These are phyloP conservation scores for Polypterus senegalus DNA, from an alignment of 2,113 vertebrate genomes.

Conservation along the genomic window DNA sequence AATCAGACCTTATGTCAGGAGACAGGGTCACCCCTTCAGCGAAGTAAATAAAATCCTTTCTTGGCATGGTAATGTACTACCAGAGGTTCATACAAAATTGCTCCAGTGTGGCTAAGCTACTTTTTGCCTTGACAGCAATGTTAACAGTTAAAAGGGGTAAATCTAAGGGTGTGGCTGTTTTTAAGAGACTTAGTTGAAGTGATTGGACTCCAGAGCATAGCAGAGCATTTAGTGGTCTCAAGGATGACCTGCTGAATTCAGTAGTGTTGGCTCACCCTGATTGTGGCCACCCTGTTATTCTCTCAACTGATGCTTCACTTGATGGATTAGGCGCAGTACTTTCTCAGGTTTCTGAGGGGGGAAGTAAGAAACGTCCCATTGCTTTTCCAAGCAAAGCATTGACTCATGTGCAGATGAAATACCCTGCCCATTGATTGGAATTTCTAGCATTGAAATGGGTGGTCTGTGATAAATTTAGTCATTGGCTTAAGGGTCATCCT, in stretches of 20 bases:
- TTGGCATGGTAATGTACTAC: conserved; percentile 18
- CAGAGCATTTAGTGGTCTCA: not conserved
- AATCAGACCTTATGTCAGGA: conserved; percentile 16
- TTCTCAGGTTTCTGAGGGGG: too few species aligned
- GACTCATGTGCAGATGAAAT: not conserved
- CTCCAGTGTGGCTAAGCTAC: not conserved
- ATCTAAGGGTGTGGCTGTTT: too few species aligned
- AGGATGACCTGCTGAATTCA: not conserved
- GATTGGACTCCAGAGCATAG: not conserved
- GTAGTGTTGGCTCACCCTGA: not conserved
- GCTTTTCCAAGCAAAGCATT: not conserved
- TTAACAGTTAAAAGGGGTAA: too few species aligned
- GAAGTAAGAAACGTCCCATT: too few species aligned
- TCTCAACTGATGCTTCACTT: not conserved
- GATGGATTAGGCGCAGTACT: not conserved
- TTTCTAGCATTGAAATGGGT: too few species aligned
- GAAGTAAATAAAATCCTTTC: conserved; percentile 13
- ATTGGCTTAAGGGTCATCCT: too few species aligned
- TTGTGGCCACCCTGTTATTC: not conserved
- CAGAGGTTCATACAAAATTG: conserved; percentile 17
- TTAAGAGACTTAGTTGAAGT: not conserved
- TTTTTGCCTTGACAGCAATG: too few species aligned
- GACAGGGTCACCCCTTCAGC: conserved; percentile 1
- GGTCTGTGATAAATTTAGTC: too few species aligned
- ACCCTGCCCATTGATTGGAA: not conserved